These are phyloP conservation scores for Oligia latruncula DNA, from an alignment of 2,888 invertebrate genomes.

Conservation along the genomic window DNA sequence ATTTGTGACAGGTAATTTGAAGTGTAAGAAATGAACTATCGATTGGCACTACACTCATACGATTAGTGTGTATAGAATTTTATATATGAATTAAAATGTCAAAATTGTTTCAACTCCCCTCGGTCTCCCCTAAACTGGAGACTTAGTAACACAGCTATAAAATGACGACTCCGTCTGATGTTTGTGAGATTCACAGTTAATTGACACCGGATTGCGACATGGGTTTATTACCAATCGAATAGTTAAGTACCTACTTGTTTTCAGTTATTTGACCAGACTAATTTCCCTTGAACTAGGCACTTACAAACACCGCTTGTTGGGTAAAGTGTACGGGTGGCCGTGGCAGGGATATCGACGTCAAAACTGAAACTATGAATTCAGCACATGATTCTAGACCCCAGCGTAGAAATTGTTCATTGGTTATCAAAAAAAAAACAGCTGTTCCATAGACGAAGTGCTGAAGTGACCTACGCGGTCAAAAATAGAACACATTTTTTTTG, in stretches of 20 bases:
- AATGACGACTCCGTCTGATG: constrained; percentile 39
- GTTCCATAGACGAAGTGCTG: neutral
- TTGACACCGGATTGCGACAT: constrained; percentile 38
- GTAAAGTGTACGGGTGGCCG: neutral
- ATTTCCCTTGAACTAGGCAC: neutral
- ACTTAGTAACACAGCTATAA: constrained; percentile 49
- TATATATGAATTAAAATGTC: too few species aligned
- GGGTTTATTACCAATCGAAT: constrained; percentile 17
- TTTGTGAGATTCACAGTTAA: constrained; percentile 60
- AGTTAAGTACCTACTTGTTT: neutral
- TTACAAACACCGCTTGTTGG: neutral
- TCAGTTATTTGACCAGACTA: neutral
- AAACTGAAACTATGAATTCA: neutral
- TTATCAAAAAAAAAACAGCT: neutral
- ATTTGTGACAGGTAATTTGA: too few species aligned
- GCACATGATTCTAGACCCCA: neutral
- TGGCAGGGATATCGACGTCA: neutral
- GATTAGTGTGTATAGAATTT: too few species aligned
- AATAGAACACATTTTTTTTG: too few species aligned
- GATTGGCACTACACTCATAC: too few species aligned
- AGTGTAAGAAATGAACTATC: too few species aligned
- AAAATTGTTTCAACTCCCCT: too few species aligned
- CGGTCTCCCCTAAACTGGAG: too few species aligned
- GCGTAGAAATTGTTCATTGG: neutral
- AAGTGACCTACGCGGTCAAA: too few species aligned